phyloP scores from a whole-genome alignment of 2,888 invertebrate genomes.

The Spilarctia lutea region DNA sequence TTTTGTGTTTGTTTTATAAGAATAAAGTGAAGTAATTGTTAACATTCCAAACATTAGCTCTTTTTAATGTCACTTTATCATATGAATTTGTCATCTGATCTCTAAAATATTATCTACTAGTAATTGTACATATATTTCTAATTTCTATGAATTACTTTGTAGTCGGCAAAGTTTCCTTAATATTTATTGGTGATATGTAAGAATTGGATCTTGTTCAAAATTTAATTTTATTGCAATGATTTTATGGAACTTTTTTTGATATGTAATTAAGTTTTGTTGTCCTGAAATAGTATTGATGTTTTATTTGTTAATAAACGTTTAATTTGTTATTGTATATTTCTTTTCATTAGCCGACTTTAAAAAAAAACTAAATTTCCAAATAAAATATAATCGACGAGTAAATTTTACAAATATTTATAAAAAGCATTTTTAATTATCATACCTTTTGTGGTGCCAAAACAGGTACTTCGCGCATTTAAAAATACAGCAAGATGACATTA shows the following conservation, averaged over 20 bases:
- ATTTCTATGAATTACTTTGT: background rate
- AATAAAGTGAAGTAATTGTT: slow-evolving; percentile 43
- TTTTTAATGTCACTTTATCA: slow-evolving; percentile 6
- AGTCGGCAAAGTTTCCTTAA: background rate
- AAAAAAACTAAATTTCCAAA: background rate
- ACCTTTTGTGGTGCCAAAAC: background rate
- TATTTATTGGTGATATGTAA: slow-evolving; percentile 5
- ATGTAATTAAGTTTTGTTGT: slow-evolving; percentile 51
- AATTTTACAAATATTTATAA: background rate
- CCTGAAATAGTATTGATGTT: slow-evolving; percentile 61
- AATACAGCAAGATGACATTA: no score
- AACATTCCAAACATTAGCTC: slow-evolving; percentile 40
- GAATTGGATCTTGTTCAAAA: slow-evolving; percentile 6
- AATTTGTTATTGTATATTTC: slow-evolving; percentile 56
- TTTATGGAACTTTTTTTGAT: slow-evolving; percentile 33
- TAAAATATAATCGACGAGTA: background rate
- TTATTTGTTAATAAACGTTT: slow-evolving; percentile 70
- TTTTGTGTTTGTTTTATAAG: slow-evolving; percentile 36
- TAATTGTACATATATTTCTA: slow-evolving; percentile 9
- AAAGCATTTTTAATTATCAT: background rate
- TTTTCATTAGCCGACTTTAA: slow-evolving; percentile 31
- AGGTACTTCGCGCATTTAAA: background rate
- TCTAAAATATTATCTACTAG: slow-evolving; percentile 13
- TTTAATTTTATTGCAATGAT: slow-evolving; percentile 21
- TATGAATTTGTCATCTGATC: slow-evolving; percentile 17